phyloP scores from a whole-genome alignment of 2,888 invertebrate genomes.

The Nephrotoma guestfalica region DNA sequence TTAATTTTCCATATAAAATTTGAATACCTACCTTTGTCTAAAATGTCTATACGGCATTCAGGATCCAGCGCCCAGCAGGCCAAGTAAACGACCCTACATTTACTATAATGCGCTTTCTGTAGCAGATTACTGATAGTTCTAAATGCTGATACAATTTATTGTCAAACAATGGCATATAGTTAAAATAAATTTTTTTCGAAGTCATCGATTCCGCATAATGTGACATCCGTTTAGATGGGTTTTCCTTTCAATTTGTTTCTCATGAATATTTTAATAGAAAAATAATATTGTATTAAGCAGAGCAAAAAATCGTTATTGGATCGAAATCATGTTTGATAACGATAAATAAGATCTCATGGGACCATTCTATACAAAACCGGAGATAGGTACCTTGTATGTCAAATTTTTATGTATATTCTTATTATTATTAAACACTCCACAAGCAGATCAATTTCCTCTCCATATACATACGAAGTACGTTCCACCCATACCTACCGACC shows the following conservation, averaged over 20 bases:
- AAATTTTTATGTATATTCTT: conserved; percentile 2
- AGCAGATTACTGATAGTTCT: no score
- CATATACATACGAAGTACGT: neutral
- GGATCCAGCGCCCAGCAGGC: no score
- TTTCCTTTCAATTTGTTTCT: neutral
- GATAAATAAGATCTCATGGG: conserved; percentile 33
- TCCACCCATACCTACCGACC: neutral
- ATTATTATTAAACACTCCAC: conserved; percentile 1
- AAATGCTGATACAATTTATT: no score
- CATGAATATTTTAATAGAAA: neutral
- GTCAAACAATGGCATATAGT: no score
- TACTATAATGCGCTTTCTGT: no score
- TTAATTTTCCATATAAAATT: no score
- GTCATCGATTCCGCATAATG: neutral
- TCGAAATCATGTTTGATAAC: conserved; percentile 4
- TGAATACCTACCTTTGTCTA: no score
- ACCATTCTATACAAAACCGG: conserved; percentile 18
- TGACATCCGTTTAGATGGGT: neutral
- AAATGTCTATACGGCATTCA: no score
- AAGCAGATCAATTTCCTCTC: neutral
- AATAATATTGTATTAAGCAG: neutral
- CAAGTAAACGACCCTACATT: no score
- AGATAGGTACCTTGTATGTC: neutral
- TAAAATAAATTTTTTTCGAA: no score
- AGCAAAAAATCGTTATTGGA: neutral